These are phyloP conservation scores for Mythimna loreyi DNA, from an alignment of 2,888 invertebrate species.

Conservation along the genomic window DNA sequence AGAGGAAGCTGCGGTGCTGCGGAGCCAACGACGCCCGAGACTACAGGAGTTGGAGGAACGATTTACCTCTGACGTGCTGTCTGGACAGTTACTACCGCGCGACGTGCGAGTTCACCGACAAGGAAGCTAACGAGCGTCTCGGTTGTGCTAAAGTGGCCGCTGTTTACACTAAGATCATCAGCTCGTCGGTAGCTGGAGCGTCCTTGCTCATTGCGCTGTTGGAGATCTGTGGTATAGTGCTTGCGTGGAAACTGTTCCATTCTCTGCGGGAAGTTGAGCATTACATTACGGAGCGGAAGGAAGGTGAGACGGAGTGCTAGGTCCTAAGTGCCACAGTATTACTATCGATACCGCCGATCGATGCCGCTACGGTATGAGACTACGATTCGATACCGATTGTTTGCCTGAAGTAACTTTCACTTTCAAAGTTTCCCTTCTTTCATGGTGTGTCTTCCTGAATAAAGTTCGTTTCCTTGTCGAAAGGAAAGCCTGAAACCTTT, in stretches of 20 bases:
- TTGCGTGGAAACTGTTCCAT: conserved; percentile 86
- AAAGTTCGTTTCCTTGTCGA: conserved; percentile 81
- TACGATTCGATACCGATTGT: conserved; percentile 59
- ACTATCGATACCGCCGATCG: conserved; percentile 61
- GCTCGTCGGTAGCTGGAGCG: conserved; percentile 85
- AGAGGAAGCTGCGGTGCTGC: conserved; percentile 85
- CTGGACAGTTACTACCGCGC: conserved; percentile 85
- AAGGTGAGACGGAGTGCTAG: conserved; percentile 88
- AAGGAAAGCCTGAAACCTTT: conserved; percentile 80
- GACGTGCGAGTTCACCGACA: conserved; percentile 87
- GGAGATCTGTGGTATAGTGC: conserved; percentile 81
- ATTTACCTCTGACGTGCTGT: conserved; percentile 85
- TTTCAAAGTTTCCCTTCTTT: conserved; percentile 63
- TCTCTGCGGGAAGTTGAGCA: conserved; percentile 86
- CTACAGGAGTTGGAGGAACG: conserved; percentile 87
- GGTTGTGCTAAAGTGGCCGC: conserved; percentile 88
- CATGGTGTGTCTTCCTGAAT: conserved; percentile 61
- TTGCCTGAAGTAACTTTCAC: conserved; percentile 68
- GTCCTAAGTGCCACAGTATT: conserved; percentile 68
- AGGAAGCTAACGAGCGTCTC: conserved; percentile 87
- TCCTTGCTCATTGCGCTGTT: conserved; percentile 82
- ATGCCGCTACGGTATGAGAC: conserved; percentile 59
- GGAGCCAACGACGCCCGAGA: conserved; percentile 88
- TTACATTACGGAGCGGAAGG: conserved; percentile 86
- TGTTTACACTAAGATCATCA: conserved; percentile 88